Percentiles rank a stretch among this genome's conserved stretches.
Evolutionary conservation across 2,113 vertebrate genomes (phyloP).

Genomic region (Mastomys coucha): DNA sequence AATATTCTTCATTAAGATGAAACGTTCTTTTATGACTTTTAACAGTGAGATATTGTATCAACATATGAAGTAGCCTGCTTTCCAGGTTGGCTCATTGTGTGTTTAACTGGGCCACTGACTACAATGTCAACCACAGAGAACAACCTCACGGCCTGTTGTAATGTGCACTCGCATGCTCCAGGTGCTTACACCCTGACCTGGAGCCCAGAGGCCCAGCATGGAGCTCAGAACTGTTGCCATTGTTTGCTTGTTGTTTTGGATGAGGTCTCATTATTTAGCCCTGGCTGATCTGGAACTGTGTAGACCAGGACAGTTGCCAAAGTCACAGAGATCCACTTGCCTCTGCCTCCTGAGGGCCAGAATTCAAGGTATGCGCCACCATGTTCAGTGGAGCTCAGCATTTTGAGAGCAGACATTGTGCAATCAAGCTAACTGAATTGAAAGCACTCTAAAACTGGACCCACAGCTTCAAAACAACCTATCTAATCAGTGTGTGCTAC

Average conservation of each 20-base stretch:
- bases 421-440: neutral
- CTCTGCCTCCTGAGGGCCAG: neutral
- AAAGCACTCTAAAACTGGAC: neutral
- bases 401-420: neutral
- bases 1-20: constrained; percentile 12
- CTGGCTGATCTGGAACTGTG: neutral
- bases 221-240: neutral
- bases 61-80: constrained; percentile 11
- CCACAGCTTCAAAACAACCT: neutral
- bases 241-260: neutral
- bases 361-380: neutral
- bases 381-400: neutral
- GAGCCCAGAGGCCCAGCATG: neutral
- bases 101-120: neutral
- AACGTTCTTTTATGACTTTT: constrained; percentile 14
- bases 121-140: constrained; percentile 1
- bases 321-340: neutral
- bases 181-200: neutral
- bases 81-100: neutral
- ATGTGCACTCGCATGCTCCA: neutral
- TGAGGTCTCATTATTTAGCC: neutral
- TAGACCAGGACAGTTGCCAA: neutral
- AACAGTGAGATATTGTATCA: constrained; percentile 22
- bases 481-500: neutral
- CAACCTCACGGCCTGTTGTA: neutral